A percentile compares a stretch with the other conserved stretches of the same genome.
Evolutionary conservation across 2,113 vertebrate genomes (phyloP).

Genomic region (Chlamydotis undulata): DNA sequence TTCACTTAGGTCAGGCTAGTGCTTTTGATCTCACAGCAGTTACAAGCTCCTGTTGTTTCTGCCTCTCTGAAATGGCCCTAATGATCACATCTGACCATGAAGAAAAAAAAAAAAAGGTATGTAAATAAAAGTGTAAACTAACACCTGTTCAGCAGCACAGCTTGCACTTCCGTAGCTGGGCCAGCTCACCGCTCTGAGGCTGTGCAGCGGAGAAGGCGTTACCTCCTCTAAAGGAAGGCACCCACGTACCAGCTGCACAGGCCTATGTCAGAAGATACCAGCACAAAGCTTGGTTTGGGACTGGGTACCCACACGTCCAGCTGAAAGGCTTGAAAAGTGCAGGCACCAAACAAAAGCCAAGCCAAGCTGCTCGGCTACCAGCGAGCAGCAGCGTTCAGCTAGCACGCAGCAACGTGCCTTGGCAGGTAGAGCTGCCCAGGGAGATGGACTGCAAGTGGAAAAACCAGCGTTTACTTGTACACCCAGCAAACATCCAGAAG

Average conservation of each 20-base stretch:
- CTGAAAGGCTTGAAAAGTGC: background rate
- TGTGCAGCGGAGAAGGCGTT: background rate
- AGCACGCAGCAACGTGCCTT: rapidly evolving
- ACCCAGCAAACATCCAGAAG: background rate
- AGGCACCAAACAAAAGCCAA: background rate
- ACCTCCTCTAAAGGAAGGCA: background rate
- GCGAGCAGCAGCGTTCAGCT: background rate
- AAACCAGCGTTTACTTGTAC: background rate
- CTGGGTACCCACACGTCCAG: background rate
- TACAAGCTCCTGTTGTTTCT: background rate
- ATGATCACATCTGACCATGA: background rate
- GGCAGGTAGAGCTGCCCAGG: background rate
- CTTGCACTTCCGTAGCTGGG: background rate
- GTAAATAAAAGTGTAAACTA: background rate
- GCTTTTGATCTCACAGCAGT: background rate
- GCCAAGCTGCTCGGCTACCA: background rate
- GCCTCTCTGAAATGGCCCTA: background rate
- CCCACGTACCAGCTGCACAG: background rate
- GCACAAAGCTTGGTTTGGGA: background rate
- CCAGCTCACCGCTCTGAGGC: background rate
- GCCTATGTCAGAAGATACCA: background rate
- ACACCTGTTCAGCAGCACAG: background rate
- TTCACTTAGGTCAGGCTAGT: background rate
- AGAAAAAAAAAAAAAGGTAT: background rate
- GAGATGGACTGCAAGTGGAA: background rate